Conservation (phyloP, 2,888 invertebrate species). For the Pardosa pseudoannulata region DNA sequence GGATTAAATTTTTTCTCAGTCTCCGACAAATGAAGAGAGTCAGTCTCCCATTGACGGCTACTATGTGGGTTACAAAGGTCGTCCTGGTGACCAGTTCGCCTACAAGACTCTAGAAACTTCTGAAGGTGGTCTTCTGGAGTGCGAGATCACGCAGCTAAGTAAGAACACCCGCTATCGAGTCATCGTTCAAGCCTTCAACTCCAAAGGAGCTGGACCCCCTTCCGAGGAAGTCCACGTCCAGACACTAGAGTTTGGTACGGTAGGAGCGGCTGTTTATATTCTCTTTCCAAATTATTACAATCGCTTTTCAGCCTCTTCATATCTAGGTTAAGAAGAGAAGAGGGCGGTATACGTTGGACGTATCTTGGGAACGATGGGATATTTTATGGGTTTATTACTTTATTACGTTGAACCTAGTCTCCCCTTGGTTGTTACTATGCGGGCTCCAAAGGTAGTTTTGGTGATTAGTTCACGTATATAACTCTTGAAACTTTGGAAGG, state of each 20-base stretch:
- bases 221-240: slow-evolving; percentile 76
- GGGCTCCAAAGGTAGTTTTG: no score
- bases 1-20: slow-evolving; percentile 39
- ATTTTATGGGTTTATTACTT: no score
- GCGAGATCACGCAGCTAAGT: slow-evolving; percentile 56
- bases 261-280: slow-evolving; percentile 21
- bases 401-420: no score
- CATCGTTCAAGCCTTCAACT: slow-evolving; percentile 77
- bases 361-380: no score
- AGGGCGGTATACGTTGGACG: no score
- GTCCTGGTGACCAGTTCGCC: slow-evolving; percentile 76
- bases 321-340: no score
- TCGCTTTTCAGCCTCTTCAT: no score
- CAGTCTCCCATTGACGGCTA: slow-evolving; percentile 75
- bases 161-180: slow-evolving; percentile 57
- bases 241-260: slow-evolving; percentile 76
- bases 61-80: slow-evolving; percentile 77
- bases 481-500: no score
- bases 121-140: slow-evolving; percentile 45
- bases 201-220: slow-evolving; percentile 77
- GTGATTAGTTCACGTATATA: no score
- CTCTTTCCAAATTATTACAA: no score
- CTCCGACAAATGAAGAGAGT: slow-evolving; percentile 51
- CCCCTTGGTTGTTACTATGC: no score
- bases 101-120: slow-evolving; percentile 75